phyloP scores from a whole-genome alignment of 2,797 vertebrate genomes.

The Sparus aurata region DNA sequence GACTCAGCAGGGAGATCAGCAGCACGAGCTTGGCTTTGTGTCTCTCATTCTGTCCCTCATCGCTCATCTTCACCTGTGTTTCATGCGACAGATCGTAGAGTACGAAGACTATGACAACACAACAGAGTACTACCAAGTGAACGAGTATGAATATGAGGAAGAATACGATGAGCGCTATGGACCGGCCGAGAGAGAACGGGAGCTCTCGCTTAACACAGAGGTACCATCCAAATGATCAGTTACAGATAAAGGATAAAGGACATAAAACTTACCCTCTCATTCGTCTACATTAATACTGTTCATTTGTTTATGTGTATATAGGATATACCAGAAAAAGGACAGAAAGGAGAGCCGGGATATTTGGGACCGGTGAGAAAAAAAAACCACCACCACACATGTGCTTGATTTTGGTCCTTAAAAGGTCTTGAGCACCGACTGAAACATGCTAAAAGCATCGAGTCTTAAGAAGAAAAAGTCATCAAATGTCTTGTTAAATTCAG shows the following conservation, averaged over 20 bases:
- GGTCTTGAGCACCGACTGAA: neutral
- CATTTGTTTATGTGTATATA: constrained; percentile 21
- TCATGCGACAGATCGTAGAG: constrained; percentile 73
- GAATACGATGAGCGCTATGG: constrained; percentile 84
- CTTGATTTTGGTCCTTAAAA: neutral
- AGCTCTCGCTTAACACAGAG: constrained; percentile 62
- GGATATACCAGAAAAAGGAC: constrained; percentile 85
- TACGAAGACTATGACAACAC: constrained; percentile 84
- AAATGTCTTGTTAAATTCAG: neutral
- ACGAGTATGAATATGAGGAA: constrained; percentile 83
- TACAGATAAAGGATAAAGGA: neutral
- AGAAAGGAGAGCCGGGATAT: constrained; percentile 87
- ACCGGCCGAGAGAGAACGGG: constrained; percentile 75
- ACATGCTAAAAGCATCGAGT: fast-evolving
- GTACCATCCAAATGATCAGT: constrained; percentile 44
- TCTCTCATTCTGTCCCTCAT: neutral
- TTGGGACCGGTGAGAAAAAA: constrained; percentile 85
- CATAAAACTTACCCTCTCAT: neutral
- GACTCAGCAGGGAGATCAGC: neutral
- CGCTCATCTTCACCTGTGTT: neutral
- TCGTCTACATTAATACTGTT: neutral
- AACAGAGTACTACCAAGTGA: constrained; percentile 68
- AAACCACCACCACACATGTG: neutral
- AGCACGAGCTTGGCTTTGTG: neutral
- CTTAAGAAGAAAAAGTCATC: neutral